Conservation (phyloP, 1,140 invertebrate genomes). For the Drusus annulatus region DNA sequence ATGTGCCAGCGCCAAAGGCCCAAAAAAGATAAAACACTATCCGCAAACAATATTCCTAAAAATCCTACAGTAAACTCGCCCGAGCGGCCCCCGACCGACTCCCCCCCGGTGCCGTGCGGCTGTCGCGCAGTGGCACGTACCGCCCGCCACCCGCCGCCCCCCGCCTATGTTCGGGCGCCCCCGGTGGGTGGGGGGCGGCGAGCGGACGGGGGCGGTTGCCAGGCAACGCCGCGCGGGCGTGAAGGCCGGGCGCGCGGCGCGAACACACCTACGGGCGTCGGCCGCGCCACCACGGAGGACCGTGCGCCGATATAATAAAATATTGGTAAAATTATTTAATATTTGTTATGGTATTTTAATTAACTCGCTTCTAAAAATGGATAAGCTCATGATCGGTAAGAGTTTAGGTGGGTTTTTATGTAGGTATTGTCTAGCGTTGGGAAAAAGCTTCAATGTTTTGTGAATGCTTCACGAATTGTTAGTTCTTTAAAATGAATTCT, state of each 20-base stretch:
- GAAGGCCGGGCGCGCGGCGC: conserved; percentile 75
- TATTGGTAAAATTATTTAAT: too few species aligned
- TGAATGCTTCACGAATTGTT: too few species aligned
- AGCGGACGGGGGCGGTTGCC: conserved; percentile 72
- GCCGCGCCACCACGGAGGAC: conserved; percentile 50
- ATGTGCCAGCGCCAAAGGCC: too few species aligned
- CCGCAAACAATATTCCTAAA: background rate
- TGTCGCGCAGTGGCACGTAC: conserved; percentile 61
- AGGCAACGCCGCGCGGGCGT: conserved; percentile 72
- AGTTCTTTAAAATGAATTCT: too few species aligned
- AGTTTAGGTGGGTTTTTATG: too few species aligned
- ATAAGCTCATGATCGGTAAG: too few species aligned
- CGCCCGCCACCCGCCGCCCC: conserved; percentile 56
- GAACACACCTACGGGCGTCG: conserved; percentile 69
- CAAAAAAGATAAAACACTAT: background rate
- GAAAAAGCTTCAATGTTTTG: too few species aligned
- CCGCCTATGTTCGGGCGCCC: conserved; percentile 48
- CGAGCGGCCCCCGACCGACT: background rate
- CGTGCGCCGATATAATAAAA: conserved; percentile 41
- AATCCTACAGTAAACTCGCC: background rate
- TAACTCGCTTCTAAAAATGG: too few species aligned
- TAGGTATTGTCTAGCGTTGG: too few species aligned
- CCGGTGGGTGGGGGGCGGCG: conserved; percentile 56
- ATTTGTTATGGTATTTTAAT: too few species aligned
- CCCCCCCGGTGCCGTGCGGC: conserved; percentile 3